Base-by-base conservation (phyloP, 2,888 invertebrate species). In the Phytoseiulus persimilis region DNA sequence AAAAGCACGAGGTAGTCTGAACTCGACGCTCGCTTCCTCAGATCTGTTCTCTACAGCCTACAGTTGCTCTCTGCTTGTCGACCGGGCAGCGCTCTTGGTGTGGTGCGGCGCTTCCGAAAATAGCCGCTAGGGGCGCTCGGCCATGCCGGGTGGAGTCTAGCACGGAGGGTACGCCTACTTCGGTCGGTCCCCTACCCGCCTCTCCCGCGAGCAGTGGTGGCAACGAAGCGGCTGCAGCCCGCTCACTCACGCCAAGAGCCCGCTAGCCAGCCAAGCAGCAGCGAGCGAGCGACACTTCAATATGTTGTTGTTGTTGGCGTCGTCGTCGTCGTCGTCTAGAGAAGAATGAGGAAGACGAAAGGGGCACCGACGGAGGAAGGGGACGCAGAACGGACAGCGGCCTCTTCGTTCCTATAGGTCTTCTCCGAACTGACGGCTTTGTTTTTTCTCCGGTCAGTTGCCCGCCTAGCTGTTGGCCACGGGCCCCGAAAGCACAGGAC, bases 91-190 rank as follows among this genome's bases (percentile, higher is more conserved):
- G 18, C 23, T 28, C 65, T 65, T 28, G 65, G 11, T 28, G 65
- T 65, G 65, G 18, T 23, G 65, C 23, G 2, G 5, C 18, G 87
- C 6, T 87, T 87, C 87, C 39, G 39, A 9, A 33, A 23, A 87
- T 33, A 33, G 87, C 87, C 87, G 87, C 87, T 87, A 87, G 87
- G n/a, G 87, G 87, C 87, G 87, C 87, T 31, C 1, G 87, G 9
- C 9, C 9, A 6, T 0, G 87, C 32, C 6, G 87, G 87, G 87
- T 31, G 87, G 87, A 33, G 87, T 23, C 32, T 31, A n/a, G 32
- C 31, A 9, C 33, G 11, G 31, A 1, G 32, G 87, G 14, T 87
- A 28, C 87, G 39, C 87, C 87, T 31, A 32, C 28, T 65, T 65
- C 65, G 65, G 65, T 65, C 28, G 65, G 65, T 28, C 18, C 11